Percentiles rank a stretch among this genome's conserved stretches.
These are phyloP conservation scores for Patella ulyssiponensis DNA, from an alignment of 2,888 invertebrate genomes.

Conservation along the genomic window DNA sequence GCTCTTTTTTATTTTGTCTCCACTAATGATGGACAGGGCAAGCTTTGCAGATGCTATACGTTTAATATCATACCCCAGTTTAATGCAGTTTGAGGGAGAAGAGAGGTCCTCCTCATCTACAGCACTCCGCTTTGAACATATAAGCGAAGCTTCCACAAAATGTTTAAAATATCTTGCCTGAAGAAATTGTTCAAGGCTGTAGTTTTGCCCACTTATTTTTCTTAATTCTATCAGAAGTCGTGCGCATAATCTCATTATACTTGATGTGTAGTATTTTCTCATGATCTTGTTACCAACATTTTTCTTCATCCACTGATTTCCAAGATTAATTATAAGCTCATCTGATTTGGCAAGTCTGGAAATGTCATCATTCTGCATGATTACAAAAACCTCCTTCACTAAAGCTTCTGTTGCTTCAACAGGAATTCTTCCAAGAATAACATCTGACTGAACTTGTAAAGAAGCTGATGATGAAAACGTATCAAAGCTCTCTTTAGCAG, in stretches of 20 bases:
- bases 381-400: constrained; percentile 35
- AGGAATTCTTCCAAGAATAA: constrained; percentile 25
- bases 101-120: constrained; percentile 34
- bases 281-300: constrained; percentile 34
- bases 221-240: constrained; percentile 7
- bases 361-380: constrained; percentile 36
- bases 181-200: constrained; percentile 18
- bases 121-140: constrained; percentile 17
- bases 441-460: constrained; percentile 33
- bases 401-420: constrained; percentile 29
- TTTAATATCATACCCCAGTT: constrained; percentile 35
- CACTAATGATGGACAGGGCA: constrained; percentile 25
- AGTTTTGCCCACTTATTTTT: neutral
- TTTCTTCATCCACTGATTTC: constrained; percentile 33
- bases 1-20: constrained; percentile 20
- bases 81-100: constrained; percentile 38
- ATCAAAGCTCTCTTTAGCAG: neutral
- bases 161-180: constrained; percentile 33
- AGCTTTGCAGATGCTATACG: constrained; percentile 31
- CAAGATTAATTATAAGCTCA: constrained; percentile 28
- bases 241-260: constrained; percentile 32
- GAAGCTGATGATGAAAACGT: neutral
- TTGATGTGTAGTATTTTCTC: constrained; percentile 36
- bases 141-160: constrained; percentile 32
- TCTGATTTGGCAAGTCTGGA: constrained; percentile 29